phyloP scores from a whole-genome alignment of 2,888 invertebrate genomes.

The Xanthorhoe designata region DNA sequence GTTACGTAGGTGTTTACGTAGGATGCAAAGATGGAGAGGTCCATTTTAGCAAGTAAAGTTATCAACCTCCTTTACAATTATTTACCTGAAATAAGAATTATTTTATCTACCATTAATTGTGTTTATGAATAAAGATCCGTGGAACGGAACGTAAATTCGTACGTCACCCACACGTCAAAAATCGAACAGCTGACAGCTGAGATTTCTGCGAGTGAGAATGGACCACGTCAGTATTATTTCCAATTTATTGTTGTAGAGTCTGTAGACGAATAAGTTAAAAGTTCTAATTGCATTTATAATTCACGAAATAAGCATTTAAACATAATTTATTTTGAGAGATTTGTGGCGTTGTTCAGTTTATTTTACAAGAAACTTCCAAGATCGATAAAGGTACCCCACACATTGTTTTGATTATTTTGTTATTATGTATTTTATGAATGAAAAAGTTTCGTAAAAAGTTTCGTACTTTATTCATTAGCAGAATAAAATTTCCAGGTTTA shows the following conservation, averaged over 20 bases:
- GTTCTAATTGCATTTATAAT: conserved; percentile 34
- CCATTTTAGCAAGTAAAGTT: background rate
- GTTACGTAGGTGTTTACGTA: conserved; percentile 1
- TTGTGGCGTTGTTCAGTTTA: background rate
- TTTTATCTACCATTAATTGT: background rate
- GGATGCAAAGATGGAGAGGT: background rate
- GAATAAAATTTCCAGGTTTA: conserved; percentile 54
- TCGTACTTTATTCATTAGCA: conserved; percentile 32
- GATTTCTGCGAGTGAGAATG: conserved; percentile 54
- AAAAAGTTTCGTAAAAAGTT: conserved; percentile 40
- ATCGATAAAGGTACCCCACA: conserved; percentile 46
- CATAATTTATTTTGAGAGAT: conserved; percentile 1
- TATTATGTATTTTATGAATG: conserved; percentile 42
- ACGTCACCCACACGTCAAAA: conserved; percentile 42
- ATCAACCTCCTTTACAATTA: background rate
- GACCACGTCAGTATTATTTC: conserved; percentile 74
- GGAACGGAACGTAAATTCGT: conserved; percentile 58
- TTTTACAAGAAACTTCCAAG: conserved; percentile 42
- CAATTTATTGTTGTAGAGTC: conserved; percentile 38
- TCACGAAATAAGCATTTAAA: conserved; percentile 8
- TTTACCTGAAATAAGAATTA: background rate
- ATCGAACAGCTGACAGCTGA: conserved; percentile 52
- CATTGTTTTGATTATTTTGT: conserved; percentile 16
- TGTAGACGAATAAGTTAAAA: conserved; percentile 22
- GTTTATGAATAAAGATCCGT: conserved; percentile 30